Base-by-base conservation (phyloP, 2,888 invertebrate species). In the Agrotis clavis region DNA sequence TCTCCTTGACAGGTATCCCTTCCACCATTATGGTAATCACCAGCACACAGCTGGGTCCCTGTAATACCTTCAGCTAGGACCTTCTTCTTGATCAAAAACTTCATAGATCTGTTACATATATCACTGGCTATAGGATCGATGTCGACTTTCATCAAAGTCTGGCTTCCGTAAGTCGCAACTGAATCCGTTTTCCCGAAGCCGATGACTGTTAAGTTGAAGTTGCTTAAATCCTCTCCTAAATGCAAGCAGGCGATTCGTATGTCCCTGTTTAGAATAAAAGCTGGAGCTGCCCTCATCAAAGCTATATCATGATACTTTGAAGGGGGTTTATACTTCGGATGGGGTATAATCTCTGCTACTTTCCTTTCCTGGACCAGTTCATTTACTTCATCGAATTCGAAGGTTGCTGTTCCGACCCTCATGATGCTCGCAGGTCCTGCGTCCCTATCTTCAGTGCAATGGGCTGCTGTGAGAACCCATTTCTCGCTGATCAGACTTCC, bases 231-330 rank as follows among this genome's bases (percentile, higher is more conserved):
- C 14, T 90, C 80, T 4, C 90, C 87, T 3, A 90, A 77, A 67
- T 96, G 96, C 7, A 98, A 90, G 86, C 98, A 98, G 0, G 97
- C 97, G 1, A 97, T 97, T 75, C 97, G 92, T 25, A 97, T 96
- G 72, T 96, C 96, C 47, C 96, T 92, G 57, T 91, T 96, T 9
- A 97, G 92, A 2, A 91, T 84, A 14, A 97, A 97, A 0, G 93
- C 90, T 19, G 90, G 84, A 11, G 95, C 92, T 51, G 97, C 91
- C 87, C 94, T 96, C 80, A 98, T 93, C 14, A 98, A 88, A 0
- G 97, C 98, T 67, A 98, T 97, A 82, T 98, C 98, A 85, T 98
- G 96, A 64, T 95, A 96, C 83, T 96, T 96, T 0, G 96, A 95
- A 0, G 97, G 97, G 0, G 96, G 93, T 54, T 93, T 94, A 86